Base-by-base conservation (phyloP, 2,797 vertebrate genomes). In the Lophius americanus region DNA sequence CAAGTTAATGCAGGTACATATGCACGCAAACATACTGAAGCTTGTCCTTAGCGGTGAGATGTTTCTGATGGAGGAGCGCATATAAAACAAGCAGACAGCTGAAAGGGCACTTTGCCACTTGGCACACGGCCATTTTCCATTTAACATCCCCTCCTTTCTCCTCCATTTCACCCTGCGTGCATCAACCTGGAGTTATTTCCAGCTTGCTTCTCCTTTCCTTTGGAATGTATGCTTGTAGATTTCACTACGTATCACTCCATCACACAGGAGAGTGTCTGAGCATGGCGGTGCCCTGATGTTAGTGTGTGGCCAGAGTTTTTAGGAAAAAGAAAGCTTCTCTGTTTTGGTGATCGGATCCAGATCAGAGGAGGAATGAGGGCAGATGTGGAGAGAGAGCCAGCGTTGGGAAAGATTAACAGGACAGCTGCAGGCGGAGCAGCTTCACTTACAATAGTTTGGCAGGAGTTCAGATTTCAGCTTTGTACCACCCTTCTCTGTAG, bases 121-220 rank as follows among this genome's bases (percentile, higher is more conserved):
- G 87, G 88, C 87, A 70, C 4, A 0, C n/a, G 7, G 86, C 88
- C 91, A 92, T 79, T 90, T 90, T 91, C 84, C 87, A 90, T 90
- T 88, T 83, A 88, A 60, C 53, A 1, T 62, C 73, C 78, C 70
- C 72, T 72, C 70, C 68, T 81, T 79, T 88, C 79, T 80, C 81
- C 76, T 85, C 65, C 64, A 51, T 70, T 77, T 79, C 70, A 76
- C 72, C 79, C 79, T 70, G 68, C 57, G 4, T 76, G 80, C 79
- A 85, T 78, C 78, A 78, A 73, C 84, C 55, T 68, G 58, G 68
- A 55, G 56, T 70, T 63, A 37, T 81, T 78, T 77, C 70, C 59
- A 70, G 49, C 59, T 58, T 61, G 47, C 56, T 72, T 64, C 41
- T 72, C 50, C 69, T 68, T 78, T 73, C 70, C 58, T 75, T 50